phyloP scores from a whole-genome alignment of 2,113 vertebrate genomes.

The Axis porcinus region DNA sequence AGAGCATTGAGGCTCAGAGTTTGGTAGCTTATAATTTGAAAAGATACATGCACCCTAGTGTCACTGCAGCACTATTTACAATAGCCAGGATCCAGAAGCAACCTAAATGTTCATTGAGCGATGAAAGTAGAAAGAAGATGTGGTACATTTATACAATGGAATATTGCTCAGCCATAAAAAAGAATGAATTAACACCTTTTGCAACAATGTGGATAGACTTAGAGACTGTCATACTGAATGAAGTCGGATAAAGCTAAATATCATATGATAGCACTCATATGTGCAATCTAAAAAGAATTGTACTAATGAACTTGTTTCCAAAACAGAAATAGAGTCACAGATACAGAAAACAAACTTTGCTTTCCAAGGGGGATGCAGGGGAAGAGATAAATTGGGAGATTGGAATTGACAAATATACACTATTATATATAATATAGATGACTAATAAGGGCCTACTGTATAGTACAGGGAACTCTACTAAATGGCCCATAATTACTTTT shows the following conservation, averaged over 20 bases:
- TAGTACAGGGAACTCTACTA: background rate
- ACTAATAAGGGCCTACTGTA: background rate
- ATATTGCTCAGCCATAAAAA: background rate
- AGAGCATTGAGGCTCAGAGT: background rate
- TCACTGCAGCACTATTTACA: background rate
- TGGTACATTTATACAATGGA: background rate
- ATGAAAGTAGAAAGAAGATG: background rate
- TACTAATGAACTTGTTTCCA: background rate
- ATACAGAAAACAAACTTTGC: background rate
- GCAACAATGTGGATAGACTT: no score
- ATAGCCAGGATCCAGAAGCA: background rate
- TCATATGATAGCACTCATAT: no score
- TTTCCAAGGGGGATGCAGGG: background rate
- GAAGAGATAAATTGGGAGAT: background rate
- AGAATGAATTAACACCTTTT: background rate
- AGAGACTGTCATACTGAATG: background rate
- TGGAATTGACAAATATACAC: background rate
- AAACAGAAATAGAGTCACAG: background rate
- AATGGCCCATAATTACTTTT: background rate
- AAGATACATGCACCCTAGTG: background rate
- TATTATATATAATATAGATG: background rate
- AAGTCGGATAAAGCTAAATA: background rate
- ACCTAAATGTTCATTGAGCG: fast-evolving
- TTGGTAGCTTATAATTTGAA: background rate
- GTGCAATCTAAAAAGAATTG: background rate